Evolutionary conservation across 2,888 invertebrate species (phyloP), one percentile per base, ranked within the genome.

Genomic region (Eilema griseolum): DNA sequence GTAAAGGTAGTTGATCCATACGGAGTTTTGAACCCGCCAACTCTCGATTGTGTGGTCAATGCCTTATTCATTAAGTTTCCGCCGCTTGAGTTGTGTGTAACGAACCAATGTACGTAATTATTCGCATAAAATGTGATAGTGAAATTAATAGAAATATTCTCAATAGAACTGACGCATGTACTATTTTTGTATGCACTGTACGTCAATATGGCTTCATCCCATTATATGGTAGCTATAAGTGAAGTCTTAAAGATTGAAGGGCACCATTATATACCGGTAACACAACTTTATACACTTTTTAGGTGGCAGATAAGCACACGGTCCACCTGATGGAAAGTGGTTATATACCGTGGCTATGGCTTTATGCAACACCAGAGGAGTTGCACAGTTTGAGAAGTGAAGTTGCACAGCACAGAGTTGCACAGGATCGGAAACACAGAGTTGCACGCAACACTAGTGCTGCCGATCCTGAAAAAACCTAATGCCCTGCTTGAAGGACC

Each of bases 41-140:
- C 56, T 33, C 56, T 56, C 65, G 28, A 31, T 65, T 31, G n/a
- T 56, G 31, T 23, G 56, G 28, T 57, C 56, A 65, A 56, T n/a
- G 61, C 61, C 61, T 61, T 31, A 61, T 28, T 31, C 23, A 52
- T 64, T 28, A 63, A 26, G 46, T 23, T 52, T 52, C 20, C 64
- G 11, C 20, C 46, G n/a, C 20, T 52, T n/a, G 46, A 26, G 26
- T 52, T 26, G 24, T 52, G 10, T 57, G 56, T 57, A 57, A 65
- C 20, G 31, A 57, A 65, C 33, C 33, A 66, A 31, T 23, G 8
- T 14, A 28, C 52, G 62, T 20, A 24, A 14, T 57, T 66, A 66
- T 20, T 57, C 33, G 24, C 33, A 37, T 57, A 66, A 66, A 52
- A 16, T 37, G 23, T 52, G 28, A 31, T 28, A 5, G 52, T n/a